A percentile compares a stretch with the other conserved stretches of the same genome.
Conservation (phyloP, 2,797 vertebrate species). For the Galago senegalensis region DNA sequence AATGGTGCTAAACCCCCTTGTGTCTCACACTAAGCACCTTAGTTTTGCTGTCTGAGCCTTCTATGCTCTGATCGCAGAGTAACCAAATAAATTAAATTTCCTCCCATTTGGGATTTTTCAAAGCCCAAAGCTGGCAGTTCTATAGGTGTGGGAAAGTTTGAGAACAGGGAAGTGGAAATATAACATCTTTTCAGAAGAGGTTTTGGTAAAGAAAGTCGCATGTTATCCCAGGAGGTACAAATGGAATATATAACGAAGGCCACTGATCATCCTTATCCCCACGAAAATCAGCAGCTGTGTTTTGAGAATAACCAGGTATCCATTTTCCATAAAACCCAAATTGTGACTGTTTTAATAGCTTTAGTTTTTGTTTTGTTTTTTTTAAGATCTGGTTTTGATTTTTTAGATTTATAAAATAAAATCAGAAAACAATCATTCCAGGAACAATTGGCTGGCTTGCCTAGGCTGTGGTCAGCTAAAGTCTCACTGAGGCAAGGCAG, state of each 20-base stretch:
- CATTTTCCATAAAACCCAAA: not conserved
- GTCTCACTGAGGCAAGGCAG: not conserved
- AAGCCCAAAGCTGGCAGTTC: not conserved
- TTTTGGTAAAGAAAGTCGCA: not conserved
- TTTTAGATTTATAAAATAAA: not conserved
- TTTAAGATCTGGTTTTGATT: not conserved
- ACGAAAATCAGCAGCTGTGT: not conserved
- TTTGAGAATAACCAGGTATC: not conserved
- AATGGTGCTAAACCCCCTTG: not conserved
- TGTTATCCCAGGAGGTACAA: not conserved
- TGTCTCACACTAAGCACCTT: not conserved
- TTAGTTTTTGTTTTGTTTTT: not conserved
- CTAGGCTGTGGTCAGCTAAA: not conserved
- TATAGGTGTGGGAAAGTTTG: not conserved
- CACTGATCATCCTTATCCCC: not conserved
- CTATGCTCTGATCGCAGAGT: not conserved
- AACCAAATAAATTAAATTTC: not conserved
- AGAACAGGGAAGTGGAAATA: not conserved
- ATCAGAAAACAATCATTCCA: constrained; percentile 32
- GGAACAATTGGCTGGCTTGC: not conserved
- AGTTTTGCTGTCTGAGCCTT: not conserved
- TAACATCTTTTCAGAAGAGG: not conserved
- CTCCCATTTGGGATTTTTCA: not conserved
- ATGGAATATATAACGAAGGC: not conserved
- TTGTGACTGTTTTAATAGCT: not conserved